Base-by-base conservation (phyloP, 2,113 vertebrate species). In the Ellobius talpinus region DNA sequence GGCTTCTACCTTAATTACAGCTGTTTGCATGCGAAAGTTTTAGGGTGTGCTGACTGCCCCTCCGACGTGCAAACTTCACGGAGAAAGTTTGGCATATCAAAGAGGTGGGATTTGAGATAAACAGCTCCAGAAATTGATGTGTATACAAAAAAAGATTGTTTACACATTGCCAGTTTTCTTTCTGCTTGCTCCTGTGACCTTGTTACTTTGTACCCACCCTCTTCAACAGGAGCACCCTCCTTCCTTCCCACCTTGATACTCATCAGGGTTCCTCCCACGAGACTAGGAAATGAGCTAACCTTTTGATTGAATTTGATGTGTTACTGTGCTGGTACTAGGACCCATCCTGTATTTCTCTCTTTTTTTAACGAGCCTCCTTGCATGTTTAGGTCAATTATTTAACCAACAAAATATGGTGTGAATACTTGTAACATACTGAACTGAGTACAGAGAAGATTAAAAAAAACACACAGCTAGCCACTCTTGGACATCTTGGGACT, bases 1-100 rank as follows among this genome's bases (percentile, higher is more conserved):
- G 73, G 47, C 96, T 95, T 92, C 96, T 89, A 31, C 92, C 78
- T 97, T 98, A 97, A 98, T 97, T 94, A 97, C 45, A 96, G 90
- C 65, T 95, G 68, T 97, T 85, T 87, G 77, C 89, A 72, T 79
- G 92, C 97, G 95, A 96, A 98, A 95, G 90, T 97, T 94, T 92
- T 70, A 36, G 39, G 86, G 77, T 96, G 68, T 12, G 31, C 72
- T 88, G 12, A 55, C 96, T 96, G 92, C 45, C 73, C 31, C 36
- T 86, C 65, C 63, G 89, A 93, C 0, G 96, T 13, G 58, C 82
- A 96, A 89, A 96, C 61, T 89, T 94, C 36, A 74, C n/a, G 36
- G 29, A n/a, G 52, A 81, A 87, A 85, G 85, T 84, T 65, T 50
- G 76, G 21, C 24, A 14, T 7, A 52, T 36, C 58, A 91, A 45